Percentiles rank a stretch among this genome's conserved stretches.
Evolutionary conservation across 2,113 vertebrate species (phyloP).

Genomic region (Zeus faber): DNA sequence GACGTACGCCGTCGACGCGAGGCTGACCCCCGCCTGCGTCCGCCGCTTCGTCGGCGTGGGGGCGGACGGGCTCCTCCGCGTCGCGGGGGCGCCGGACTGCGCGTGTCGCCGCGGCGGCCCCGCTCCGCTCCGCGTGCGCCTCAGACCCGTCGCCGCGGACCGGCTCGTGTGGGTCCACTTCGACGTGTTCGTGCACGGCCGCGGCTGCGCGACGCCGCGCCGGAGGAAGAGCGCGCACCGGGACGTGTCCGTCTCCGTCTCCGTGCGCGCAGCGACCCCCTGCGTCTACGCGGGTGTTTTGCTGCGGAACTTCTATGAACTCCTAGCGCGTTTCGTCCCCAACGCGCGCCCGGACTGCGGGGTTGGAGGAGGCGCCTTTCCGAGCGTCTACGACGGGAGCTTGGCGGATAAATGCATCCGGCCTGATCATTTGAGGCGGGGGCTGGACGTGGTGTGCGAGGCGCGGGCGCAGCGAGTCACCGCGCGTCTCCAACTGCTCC

Average conservation of each 20-base stretch:
- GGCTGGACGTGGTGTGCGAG: slow-evolving; percentile 32
- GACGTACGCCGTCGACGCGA: slow-evolving; percentile 50
- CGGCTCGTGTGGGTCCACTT: slow-evolving; percentile 39
- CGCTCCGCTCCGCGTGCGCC: slow-evolving; percentile 41
- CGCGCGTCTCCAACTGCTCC: slow-evolving; percentile 28
- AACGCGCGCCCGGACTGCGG: slow-evolving; percentile 19
- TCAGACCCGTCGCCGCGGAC: slow-evolving; percentile 22
- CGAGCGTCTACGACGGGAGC: slow-evolving; percentile 7
- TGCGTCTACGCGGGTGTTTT: slow-evolving; percentile 29
- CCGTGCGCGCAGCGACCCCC: slow-evolving; percentile 1
- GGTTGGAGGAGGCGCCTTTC: slow-evolving; percentile 4
- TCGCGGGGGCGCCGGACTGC: slow-evolving; percentile 46
- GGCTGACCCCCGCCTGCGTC: slow-evolving; percentile 28
- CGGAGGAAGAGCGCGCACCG: slow-evolving; percentile 21
- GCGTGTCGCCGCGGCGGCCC: slow-evolving; percentile 29
- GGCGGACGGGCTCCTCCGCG: slow-evolving; percentile 36
- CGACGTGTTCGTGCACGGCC: slow-evolving; percentile 40
- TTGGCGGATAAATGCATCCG: slow-evolving; percentile 17
- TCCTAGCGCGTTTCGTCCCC: slow-evolving; percentile 29
- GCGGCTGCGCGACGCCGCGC: slow-evolving; percentile 32
- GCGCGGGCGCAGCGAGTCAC: slow-evolving; percentile 11
- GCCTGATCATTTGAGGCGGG: neutral
- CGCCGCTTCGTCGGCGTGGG: slow-evolving; percentile 31
- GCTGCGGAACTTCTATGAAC: slow-evolving; percentile 27
- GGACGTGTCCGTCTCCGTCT: slow-evolving; percentile 32